phyloP scores from a whole-genome alignment of 1,140 invertebrate genomes.

The Hyposmocoma kahamanoa region DNA sequence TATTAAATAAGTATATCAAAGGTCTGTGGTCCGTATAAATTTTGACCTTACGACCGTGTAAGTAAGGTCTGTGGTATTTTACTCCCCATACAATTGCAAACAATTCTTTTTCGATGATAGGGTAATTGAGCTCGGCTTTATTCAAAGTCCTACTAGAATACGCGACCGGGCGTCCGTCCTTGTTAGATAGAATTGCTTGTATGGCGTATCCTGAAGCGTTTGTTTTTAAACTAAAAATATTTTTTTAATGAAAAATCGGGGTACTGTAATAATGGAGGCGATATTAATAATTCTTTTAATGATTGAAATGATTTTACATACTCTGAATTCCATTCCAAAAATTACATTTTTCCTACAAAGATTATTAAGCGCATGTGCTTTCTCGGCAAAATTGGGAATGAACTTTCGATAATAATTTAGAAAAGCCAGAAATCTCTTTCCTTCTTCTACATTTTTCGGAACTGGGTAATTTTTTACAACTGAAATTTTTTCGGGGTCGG shows the following conservation, averaged over 20 bases:
- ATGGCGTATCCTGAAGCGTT: slow-evolving; percentile 29
- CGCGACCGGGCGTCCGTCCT: slow-evolving; percentile 35
- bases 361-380: slow-evolving; percentile 21
- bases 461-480: slow-evolving; percentile 41
- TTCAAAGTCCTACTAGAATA: slow-evolving; percentile 50
- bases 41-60: slow-evolving; percentile 40
- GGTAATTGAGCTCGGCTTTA: slow-evolving; percentile 47
- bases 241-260: slow-evolving; percentile 25
- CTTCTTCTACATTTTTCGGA: slow-evolving; percentile 40
- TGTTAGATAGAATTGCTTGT: slow-evolving; percentile 32
- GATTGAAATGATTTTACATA: background rate
- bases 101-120: slow-evolving; percentile 60
- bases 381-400: slow-evolving; percentile 39
- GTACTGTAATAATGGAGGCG: slow-evolving; percentile 8
- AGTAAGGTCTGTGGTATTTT: slow-evolving; percentile 53
- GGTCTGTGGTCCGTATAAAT: slow-evolving; percentile 51
- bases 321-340: background rate
- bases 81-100: slow-evolving; percentile 68
- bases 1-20: slow-evolving; percentile 37
- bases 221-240: slow-evolving; percentile 29
- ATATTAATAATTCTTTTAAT: background rate
- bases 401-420: slow-evolving; percentile 55
- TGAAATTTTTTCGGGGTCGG: slow-evolving; percentile 53
- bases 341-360: background rate
- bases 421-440: slow-evolving; percentile 62